phyloP scores from a whole-genome alignment of 2,113 vertebrate species.

The Myrmophylax atrothorax region DNA sequence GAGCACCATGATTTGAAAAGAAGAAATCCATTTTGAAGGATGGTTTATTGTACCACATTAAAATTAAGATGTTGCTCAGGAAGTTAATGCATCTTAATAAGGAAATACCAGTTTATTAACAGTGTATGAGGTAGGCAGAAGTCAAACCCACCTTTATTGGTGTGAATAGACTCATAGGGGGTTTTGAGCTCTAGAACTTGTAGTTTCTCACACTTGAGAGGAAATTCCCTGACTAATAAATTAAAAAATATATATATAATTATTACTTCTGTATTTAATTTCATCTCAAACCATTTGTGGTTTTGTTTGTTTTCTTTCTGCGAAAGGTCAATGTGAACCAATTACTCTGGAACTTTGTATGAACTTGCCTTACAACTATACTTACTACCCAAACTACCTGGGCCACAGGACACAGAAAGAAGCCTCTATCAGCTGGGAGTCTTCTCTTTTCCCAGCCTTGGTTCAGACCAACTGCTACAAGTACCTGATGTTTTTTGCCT shows the following conservation, averaged over 20 bases:
- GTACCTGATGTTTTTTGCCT: conserved; percentile 98
- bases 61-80: background rate
- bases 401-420: conserved; percentile 92
- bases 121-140: background rate
- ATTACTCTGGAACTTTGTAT: conserved; percentile 93
- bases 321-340: conserved; percentile 85
- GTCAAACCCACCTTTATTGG: background rate
- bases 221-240: background rate
- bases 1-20: background rate
- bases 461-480: conserved; percentile 97
- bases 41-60: background rate
- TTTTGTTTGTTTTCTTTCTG: conserved; percentile 20
- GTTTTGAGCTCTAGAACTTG: background rate
- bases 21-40: background rate
- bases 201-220: background rate
- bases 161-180: background rate
- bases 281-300: background rate
- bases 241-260: background rate
- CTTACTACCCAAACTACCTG: conserved; percentile 90
- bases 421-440: conserved; percentile 94
- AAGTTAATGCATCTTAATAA: background rate
- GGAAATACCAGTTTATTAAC: background rate
- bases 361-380: conserved; percentile 94
- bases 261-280: background rate
- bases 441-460: conserved; percentile 92